Base-by-base conservation (phyloP, 2,888 invertebrate species). In the Caenorhabditis doughertyi region DNA sequence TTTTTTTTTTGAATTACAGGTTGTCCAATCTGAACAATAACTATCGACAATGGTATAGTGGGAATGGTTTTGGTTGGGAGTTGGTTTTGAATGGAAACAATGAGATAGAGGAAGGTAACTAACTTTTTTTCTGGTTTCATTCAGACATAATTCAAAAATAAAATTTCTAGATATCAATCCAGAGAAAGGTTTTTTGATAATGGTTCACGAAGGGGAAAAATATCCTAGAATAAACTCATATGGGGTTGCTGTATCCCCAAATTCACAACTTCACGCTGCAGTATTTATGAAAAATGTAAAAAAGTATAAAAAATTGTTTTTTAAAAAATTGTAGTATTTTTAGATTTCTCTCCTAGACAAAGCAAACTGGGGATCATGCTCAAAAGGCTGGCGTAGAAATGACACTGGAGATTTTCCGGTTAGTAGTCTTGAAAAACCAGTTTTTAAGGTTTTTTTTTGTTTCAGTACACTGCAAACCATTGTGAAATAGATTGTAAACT, bases 351-450 rank as follows among this genome's bases (percentile, higher is more conserved):
- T 86, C 0, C 65, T 89, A n/a, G 82, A 84, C 16, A 68, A 80
- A 42, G 53, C 72, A 25, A 84, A 88, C 53, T 89, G 89, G 89
- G 89, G 89, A 16, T 67, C 84, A 7, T 89, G 89, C 55, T 79
- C 83, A 32, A 64, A 53, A 23, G 44, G 53, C 9, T 56, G 76
- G 76, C 32, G 29, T 29, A n/a, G 49, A 47, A 29, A 83, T 83
- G 86, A 42, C 1, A 32, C 72, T 2, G n/a, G 16, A 1, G 56
- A 77, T 32, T n/a, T 62, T 64, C 44, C 32, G 16, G 70, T 65
- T n/a, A 25, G 29, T 7, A 25, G 23, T 42, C 0, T 23, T 39
- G 11, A 13, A 39, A 39, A 4, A 39, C 39, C 39, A 2, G 35
- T 53, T 53, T 68, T 25, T 9, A 27, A n/a, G n/a, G n/a, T 32